Evolutionary conservation across 2,888 invertebrate genomes (phyloP).

Genomic region (Drosophila engyochracea): DNA sequence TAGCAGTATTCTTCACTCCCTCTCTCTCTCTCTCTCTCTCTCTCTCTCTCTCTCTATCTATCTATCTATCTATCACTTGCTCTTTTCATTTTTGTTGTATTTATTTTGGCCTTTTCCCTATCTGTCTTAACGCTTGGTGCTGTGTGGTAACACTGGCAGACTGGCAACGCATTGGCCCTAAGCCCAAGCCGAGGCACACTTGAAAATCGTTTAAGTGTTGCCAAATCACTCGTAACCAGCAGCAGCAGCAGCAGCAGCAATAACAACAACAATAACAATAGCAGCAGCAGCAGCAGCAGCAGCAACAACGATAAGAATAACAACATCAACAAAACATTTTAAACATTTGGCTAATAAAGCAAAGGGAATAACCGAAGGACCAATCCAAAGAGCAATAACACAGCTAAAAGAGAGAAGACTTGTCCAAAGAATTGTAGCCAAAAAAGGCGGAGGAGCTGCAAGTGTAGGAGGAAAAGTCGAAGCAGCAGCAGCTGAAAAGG

Average conservation of each 20-base stretch:
- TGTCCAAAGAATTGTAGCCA: not conserved
- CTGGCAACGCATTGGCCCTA: not conserved
- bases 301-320: not conserved
- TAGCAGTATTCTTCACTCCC: slow-evolving; percentile 15
- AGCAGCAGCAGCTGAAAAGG: slow-evolving; percentile 16
- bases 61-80: not conserved
- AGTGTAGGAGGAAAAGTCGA: too few species aligned
- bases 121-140: not conserved
- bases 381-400: not conserved
- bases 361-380: not conserved
- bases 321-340: not conserved
- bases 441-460: not conserved
- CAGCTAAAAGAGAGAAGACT: not conserved
- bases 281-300: not conserved
- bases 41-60: not conserved
- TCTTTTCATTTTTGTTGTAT: not conserved
- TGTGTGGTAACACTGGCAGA: slow-evolving; percentile 11
- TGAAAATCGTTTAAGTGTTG: slow-evolving; percentile 52
- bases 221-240: slow-evolving; percentile 42
- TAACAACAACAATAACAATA: slow-evolving; percentile 1
- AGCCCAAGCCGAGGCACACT: slow-evolving; percentile 9
- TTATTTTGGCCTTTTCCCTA: not conserved
- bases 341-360: slow-evolving; percentile 6
- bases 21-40: not conserved
- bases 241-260: not conserved